Base-by-base conservation (phyloP, 2,113 vertebrate genomes). In the Setophaga petechia region DNA sequence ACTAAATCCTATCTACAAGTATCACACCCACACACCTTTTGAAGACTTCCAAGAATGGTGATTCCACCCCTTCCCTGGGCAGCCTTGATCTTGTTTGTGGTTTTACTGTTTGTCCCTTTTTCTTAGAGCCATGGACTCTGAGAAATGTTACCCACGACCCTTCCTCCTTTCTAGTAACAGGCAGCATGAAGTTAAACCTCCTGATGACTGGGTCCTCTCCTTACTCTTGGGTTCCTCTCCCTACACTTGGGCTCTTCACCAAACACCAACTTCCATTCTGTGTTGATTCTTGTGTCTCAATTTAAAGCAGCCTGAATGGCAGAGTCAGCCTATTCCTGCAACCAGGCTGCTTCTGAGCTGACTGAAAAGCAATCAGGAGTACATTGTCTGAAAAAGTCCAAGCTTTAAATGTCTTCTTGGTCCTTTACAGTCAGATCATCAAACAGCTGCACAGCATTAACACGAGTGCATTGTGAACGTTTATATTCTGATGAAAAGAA, bases 351-450 rank as follows among this genome's bases (percentile, higher is more conserved):
- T 92, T 92, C 87, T 92, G 93, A 87, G 83, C 77, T 69, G 58
- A 62, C 88, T 95, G 81, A 93, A 96, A 95, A 93, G 94, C 94
- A 95, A 95, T 96, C 94, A 97, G 73, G 30, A 73, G 55, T 13
- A 44, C 43, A 96, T 93, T 94, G 90, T 95, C 57, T 90, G 79
- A 63, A 90, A 87, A 85, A 92, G 80, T 82, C 83, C 93, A 76
- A 52, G 81, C 57, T 85, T 84, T 78, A 96, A 97, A 95, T 91
- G 87, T 94, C 90, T 88, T 80, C 71, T 71, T 81, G 67, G 35
- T 92, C 63, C 69, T 90, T 91, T 90, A 84, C 82, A 91, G 95
- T 63, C 79, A 87, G 72, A 92, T 77, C 43, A 47, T 69, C 78
- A 41, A 86, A 84, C 97, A 97, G 95, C 96, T 97, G 95, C 2